These are phyloP conservation scores for Neoarius graeffei DNA, from an alignment of 2,113 vertebrate genomes.

Conservation along the genomic window DNA sequence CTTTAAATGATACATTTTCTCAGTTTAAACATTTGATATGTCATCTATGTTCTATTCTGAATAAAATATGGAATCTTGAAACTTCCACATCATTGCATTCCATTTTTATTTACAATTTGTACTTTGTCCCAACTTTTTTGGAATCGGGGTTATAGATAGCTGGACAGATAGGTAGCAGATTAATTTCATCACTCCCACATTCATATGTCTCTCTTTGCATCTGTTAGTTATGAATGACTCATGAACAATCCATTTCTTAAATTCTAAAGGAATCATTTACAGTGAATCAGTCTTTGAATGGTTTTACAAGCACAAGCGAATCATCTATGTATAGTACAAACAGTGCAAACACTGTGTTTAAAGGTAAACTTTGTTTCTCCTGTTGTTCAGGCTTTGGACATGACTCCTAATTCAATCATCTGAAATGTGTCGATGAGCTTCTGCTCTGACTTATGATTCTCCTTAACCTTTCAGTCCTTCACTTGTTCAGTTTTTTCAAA, in stretches of 20 bases:
- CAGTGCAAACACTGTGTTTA: not conserved
- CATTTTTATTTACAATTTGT: no score
- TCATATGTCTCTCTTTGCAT: slow-evolving; percentile 13
- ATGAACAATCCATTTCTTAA: not conserved
- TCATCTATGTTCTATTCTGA: no score
- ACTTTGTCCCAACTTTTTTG: no score
- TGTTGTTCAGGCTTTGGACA: not conserved
- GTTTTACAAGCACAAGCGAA: not conserved
- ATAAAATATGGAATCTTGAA: no score
- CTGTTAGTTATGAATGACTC: slow-evolving; percentile 13
- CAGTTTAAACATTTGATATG: no score
- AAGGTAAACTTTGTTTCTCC: not conserved
- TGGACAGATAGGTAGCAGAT: not conserved
- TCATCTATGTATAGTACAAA: not conserved
- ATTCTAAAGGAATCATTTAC: not conserved
- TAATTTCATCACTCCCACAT: slow-evolving; percentile 10
- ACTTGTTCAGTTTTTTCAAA: no score
- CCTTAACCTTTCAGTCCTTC: not conserved
- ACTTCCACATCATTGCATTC: no score
- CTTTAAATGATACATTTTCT: no score
- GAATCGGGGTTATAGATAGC: no score
- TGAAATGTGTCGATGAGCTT: not conserved
- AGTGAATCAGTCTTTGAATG: not conserved
- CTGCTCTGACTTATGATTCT: not conserved
- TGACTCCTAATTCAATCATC: not conserved